Evolutionary conservation across 1,140 invertebrate species (phyloP).

Genomic region (Heliothis subflexa): DNA sequence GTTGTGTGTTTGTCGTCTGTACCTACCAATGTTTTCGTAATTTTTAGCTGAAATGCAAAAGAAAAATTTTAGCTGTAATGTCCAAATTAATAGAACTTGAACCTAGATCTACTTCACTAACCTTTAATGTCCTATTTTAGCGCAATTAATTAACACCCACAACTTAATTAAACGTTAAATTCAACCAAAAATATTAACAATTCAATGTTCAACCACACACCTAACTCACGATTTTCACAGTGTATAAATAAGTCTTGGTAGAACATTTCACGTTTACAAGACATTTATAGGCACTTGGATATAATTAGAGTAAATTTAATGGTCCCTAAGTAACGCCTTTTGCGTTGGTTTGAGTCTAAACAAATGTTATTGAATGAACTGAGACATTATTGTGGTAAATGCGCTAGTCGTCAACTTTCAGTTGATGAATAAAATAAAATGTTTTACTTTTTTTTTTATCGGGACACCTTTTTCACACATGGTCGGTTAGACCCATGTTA

Average conservation of each 20-base stretch:
- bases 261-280: conserved; percentile 10
- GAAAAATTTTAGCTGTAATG: too few species aligned
- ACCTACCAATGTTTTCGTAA: too few species aligned
- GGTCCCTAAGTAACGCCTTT: background rate
- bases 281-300: conserved; percentile 38
- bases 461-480: too few species aligned
- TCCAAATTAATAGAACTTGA: too few species aligned
- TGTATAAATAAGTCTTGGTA: background rate
- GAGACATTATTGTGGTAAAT: too few species aligned
- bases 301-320: conserved; percentile 35
- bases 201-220: background rate
- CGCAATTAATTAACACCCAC: background rate
- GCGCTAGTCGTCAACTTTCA: too few species aligned
- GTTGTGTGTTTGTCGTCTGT: too few species aligned
- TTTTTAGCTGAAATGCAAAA: too few species aligned
- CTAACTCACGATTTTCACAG: conserved; percentile 7
- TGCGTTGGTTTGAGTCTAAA: background rate
- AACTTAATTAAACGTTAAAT: background rate
- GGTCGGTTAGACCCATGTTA: too few species aligned
- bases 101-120: too few species aligned
- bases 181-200: background rate
- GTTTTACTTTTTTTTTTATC: too few species aligned
- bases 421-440: too few species aligned
- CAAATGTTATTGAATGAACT: background rate
- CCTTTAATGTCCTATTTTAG: background rate